Evolutionary conservation across 2,888 invertebrate genomes (phyloP), one percentile per base, ranked within the genome.

Genomic region (Limnephilus auricula): DNA sequence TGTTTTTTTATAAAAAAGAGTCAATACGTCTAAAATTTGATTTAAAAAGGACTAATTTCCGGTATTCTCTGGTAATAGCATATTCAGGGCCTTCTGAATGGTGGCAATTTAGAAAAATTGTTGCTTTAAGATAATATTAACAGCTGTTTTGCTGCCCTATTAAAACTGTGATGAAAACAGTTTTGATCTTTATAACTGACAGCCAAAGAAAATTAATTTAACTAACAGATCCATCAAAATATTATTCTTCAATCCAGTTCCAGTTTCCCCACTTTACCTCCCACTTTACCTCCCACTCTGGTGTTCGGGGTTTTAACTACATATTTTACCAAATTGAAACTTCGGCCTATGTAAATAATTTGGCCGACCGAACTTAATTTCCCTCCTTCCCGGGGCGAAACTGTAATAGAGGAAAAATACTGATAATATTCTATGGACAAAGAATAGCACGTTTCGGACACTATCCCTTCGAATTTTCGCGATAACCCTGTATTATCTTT

Each of bases 261-360:
- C n/a, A n/a, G n/a, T n/a, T n/a, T n/a, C n/a, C n/a, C 65, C 25
- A n/a, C 18, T 65, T 25, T 65, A 5, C n/a, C n/a, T 5, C 50
- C 18, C 18, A 50, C 25, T 65, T 65, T 65, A 65, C 34, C 18
- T 13, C 34, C 18, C 34, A 0, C 89, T 15, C 12, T 9, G 18
- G 78, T 25, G 37, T 30, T 12, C 84, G 31, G 40, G 50, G 80
- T 65, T 45, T 83, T 83, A 91, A 91, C 91, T 91, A 91, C 91
- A 84, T 80, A 91, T 90, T 91, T 90, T 79, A 90, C 91, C 78
- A 91, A 91, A 91, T 90, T 91, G 91, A 91, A 91, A 90, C 91
- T 91, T 90, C 79, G 88, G 88, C 65, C 84, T 6, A 85, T 84
- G 90, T 90, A 90, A 90, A 90, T 90, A 90, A 90, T 90, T 90